Conservation (phyloP, 2,797 vertebrate genomes). For the Macropodus opercularis region DNA sequence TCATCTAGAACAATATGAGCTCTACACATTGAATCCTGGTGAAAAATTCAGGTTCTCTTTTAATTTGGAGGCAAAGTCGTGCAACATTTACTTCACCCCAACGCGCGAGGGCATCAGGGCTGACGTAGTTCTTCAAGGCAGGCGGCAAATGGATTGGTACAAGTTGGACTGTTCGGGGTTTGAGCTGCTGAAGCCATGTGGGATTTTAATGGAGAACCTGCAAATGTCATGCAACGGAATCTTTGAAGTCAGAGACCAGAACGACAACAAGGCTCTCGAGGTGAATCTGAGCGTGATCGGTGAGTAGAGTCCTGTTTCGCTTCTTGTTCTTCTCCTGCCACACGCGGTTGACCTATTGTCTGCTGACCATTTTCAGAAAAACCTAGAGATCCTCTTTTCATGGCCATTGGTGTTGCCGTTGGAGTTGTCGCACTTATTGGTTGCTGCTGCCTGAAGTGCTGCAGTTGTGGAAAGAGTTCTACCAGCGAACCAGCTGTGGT, state of each 20-base stretch:
- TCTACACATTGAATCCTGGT: fast-evolving
- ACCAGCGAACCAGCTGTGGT: background rate
- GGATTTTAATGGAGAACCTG: background rate
- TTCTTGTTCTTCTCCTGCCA: background rate
- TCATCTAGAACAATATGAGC: background rate
- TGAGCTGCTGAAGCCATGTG: background rate
- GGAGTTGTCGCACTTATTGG: fast-evolving
- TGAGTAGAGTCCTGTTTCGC: constrained; percentile 33
- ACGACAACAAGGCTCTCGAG: constrained; percentile 1
- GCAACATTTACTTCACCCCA: constrained; percentile 45
- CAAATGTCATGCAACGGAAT: background rate
- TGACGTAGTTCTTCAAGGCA: background rate
- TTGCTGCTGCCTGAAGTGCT: constrained; percentile 18
- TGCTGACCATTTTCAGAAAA: background rate
- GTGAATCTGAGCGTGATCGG: background rate
- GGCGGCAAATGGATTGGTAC: fast-evolving
- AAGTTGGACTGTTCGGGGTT: fast-evolving
- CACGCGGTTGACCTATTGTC: no score
- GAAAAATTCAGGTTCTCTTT: fast-evolving
- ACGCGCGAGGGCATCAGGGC: fast-evolving
- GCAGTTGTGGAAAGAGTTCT: constrained; percentile 22
- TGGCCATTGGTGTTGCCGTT: background rate
- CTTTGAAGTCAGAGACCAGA: constrained; percentile 33
- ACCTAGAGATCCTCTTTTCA: fast-evolving
- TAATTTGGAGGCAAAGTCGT: background rate